phyloP scores from a whole-genome alignment of 2,113 vertebrate species.

The Microcebus griseorufus region DNA sequence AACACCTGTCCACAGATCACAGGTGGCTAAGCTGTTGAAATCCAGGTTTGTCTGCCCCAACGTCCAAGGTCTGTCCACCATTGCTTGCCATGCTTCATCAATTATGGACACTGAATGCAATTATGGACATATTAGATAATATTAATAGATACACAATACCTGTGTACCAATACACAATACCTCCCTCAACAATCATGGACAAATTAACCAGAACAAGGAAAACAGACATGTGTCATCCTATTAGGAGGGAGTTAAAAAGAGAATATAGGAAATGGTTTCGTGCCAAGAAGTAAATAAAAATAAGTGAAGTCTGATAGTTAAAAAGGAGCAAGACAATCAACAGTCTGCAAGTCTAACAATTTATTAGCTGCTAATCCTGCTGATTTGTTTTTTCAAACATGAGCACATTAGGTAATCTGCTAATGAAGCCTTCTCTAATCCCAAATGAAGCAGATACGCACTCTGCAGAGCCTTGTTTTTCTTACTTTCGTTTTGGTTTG shows the following conservation, averaged over 20 bases:
- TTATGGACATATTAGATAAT: background rate
- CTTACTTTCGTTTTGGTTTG: background rate
- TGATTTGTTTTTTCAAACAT: background rate
- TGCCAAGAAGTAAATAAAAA: constrained; percentile 39
- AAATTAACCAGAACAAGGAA: background rate
- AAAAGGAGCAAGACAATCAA: background rate
- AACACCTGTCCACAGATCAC: background rate
- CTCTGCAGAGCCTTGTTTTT: background rate
- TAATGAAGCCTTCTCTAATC: background rate
- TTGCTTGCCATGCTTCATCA: background rate
- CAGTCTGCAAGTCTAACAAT: background rate
- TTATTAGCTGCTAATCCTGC: background rate
- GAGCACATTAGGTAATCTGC: background rate
- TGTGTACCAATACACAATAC: no score
- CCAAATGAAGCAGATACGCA: background rate
- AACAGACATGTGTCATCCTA: background rate
- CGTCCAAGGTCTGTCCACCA: fast-evolving
- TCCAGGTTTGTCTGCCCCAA: background rate
- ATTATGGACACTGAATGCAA: background rate
- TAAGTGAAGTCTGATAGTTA: background rate
- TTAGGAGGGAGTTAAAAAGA: background rate
- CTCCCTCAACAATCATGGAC: background rate
- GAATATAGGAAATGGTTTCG: background rate
- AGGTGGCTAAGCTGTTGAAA: background rate
- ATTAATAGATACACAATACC: background rate